Base-by-base conservation (phyloP, 2,797 vertebrate species). In the Aldrovandia affinis region DNA sequence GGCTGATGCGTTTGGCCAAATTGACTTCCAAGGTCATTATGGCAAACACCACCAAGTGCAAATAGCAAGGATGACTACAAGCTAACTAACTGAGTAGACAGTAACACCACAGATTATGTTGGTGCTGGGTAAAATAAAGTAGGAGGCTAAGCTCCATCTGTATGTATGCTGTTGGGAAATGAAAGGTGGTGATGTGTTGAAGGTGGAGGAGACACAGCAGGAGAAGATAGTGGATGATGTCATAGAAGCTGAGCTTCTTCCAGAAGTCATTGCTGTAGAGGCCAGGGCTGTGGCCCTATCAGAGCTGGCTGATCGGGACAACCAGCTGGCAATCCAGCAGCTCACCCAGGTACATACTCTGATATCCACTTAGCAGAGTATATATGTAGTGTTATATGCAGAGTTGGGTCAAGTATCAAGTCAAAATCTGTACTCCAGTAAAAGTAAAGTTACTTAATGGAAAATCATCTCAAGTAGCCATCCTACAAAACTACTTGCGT, bases 121-220 rank as follows among this genome's bases (percentile, higher is more conserved):
- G 25, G n/a, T n/a, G n/a, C 25, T 59, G 57, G 57, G 57, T 57
- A 12, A 59, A n/a, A 5, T 55, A 59, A n/a, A 59, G 20, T 22
- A 7, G 3, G 20, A 22, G 12, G 36, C 47, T n/a, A 8, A 5
- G 5, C 39, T 52, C 15, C 42, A 18, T n/a, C n/a, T n/a, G n/a
- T 15, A 28, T 4, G 65, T 57, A 63, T 75, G 22, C 18, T 33
- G 47, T 33, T 42, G 73, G 22, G 5, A 36, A n/a, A 28, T 9
- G n/a, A 1, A 25, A 75, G 28, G 36, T 61, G 20, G 28, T 50
- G 33, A 28, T 39, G 50, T 20, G 36, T 14, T 59, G 78, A 28
- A 90, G 88, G 80, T 85, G 44, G 52, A 83, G 85, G 89, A 89
- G 78, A 28, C 85, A 47, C 63, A 77, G 20, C 54, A 80, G 44